These are phyloP conservation scores for Entomobrya proxima DNA, from an alignment of 2,888 invertebrate species.

Conservation along the genomic window DNA sequence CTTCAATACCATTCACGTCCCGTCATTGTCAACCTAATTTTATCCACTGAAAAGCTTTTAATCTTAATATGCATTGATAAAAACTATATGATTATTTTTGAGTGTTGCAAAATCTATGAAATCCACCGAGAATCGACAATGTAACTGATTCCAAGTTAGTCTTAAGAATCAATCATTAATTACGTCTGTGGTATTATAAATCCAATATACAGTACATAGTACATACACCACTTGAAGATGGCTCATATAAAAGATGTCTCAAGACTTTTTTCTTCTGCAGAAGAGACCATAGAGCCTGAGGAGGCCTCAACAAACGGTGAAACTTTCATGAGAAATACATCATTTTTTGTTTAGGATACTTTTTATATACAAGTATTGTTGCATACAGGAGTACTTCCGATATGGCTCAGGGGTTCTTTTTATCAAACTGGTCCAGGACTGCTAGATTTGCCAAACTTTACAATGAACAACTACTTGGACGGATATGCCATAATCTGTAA, in stretches of 20 bases:
- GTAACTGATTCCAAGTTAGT: too few relatives aligned
- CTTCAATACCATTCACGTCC: too few relatives aligned
- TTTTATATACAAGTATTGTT: background rate
- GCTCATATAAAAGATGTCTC: slow-evolving; percentile 21
- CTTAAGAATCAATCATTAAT: too few relatives aligned
- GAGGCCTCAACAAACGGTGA: slow-evolving; percentile 40
- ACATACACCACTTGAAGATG: too few relatives aligned
- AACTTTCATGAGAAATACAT: background rate
- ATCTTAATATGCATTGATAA: too few relatives aligned
- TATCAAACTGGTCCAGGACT: slow-evolving; percentile 79
- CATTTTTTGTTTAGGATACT: too few relatives aligned
- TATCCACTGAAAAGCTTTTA: too few relatives aligned
- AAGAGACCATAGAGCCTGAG: slow-evolving; percentile 40
- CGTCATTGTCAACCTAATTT: too few relatives aligned
- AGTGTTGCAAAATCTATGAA: too few relatives aligned
- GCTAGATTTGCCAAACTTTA: slow-evolving; percentile 77
- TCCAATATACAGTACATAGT: background rate
- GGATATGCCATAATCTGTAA: slow-evolving; percentile 79
- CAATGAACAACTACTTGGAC: slow-evolving; percentile 79
- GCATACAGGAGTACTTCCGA: slow-evolving; percentile 77
- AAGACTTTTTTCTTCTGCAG: slow-evolving; percentile 41
- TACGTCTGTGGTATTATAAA: too few relatives aligned
- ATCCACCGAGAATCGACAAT: too few relatives aligned
- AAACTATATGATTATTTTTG: too few relatives aligned
- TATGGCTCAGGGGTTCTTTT: slow-evolving; percentile 78